These are phyloP conservation scores for Epinotia nisella DNA, from an alignment of 2,888 invertebrate genomes.

Conservation along the genomic window DNA sequence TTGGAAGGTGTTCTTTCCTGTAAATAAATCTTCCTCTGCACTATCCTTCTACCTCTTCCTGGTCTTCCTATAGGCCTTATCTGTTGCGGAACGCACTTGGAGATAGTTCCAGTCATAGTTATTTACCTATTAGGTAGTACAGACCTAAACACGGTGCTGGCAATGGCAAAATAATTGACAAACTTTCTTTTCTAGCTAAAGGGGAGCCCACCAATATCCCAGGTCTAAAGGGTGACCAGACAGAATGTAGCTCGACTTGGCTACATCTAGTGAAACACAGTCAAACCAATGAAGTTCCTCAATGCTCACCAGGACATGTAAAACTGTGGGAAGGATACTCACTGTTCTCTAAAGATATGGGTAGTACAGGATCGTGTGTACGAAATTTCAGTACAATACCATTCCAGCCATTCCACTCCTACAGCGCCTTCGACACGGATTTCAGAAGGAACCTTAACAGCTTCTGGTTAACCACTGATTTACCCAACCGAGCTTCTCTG, in stretches of 20 bases:
- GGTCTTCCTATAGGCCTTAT: too few relatives aligned
- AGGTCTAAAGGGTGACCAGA: too few relatives aligned
- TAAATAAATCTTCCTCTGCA: too few relatives aligned
- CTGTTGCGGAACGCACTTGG: too few relatives aligned
- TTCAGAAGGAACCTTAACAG: conserved; percentile 98
- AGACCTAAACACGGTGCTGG: too few relatives aligned
- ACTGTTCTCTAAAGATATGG: conserved; percentile 97
- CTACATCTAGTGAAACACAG: conserved; percentile 96
- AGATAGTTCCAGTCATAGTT: too few relatives aligned
- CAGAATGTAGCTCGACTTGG: conserved; percentile 88
- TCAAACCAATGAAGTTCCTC: conserved; percentile 91
- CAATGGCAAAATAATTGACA: too few relatives aligned
- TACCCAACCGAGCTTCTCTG: conserved; percentile 97
- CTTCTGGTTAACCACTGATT: conserved; percentile 97
- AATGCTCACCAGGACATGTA: conserved; percentile 93
- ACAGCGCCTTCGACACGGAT: conserved; percentile 96
- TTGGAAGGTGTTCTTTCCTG: too few relatives aligned
- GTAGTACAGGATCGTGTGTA: conserved; percentile 97
- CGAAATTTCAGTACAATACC: conserved; percentile 98
- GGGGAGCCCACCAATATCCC: too few relatives aligned
- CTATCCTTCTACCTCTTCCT: too few relatives aligned
- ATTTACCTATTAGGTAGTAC: too few relatives aligned
- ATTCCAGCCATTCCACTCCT: conserved; percentile 94
- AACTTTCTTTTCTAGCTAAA: too few relatives aligned
- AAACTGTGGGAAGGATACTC: conserved; percentile 99